Conservation (phyloP, 1,140 invertebrate species). For the Mylabris phalerata region DNA sequence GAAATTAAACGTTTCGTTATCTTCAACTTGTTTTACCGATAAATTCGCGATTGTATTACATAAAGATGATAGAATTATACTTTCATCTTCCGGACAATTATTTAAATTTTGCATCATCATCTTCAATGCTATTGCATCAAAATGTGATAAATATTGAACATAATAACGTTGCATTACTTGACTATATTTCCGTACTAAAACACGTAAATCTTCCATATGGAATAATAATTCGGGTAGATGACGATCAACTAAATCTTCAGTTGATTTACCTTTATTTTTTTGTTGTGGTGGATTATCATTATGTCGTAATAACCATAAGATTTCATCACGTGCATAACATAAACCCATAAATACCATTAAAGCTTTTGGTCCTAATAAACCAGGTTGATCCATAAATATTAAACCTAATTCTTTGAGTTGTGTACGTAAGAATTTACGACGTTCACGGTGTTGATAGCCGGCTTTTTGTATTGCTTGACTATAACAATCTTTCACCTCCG, state of each 20-base stretch:
- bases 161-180: conserved; percentile 98
- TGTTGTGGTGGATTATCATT: conserved; percentile 88
- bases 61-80: conserved; percentile 86
- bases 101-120: conserved; percentile 83
- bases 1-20: conserved; percentile 95
- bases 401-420: conserved; percentile 92
- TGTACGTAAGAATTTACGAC: conserved; percentile 92
- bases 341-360: conserved; percentile 94
- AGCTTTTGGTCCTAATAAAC: conserved; percentile 94
- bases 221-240: conserved; percentile 96
- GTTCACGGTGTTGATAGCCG: conserved; percentile 84
- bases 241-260: conserved; percentile 85
- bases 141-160: conserved; percentile 92
- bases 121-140: conserved; percentile 88
- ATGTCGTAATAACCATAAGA: conserved; percentile 93
- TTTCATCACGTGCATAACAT: conserved; percentile 92
- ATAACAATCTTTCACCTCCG: conserved; percentile 92
- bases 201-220: conserved; percentile 95
- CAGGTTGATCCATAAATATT: conserved; percentile 96
- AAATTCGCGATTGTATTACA: conserved; percentile 83
- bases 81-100: conserved; percentile 89
- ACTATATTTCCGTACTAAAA: conserved; percentile 87
- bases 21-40: conserved; percentile 93
- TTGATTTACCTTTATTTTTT: conserved; percentile 76
- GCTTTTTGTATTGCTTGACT: conserved; percentile 84